A percentile compares a stretch with the other conserved stretches of the same genome.
These are phyloP conservation scores for Anoura caudifer DNA, from an alignment of 2,113 vertebrate genomes.

Conservation along the genomic window DNA sequence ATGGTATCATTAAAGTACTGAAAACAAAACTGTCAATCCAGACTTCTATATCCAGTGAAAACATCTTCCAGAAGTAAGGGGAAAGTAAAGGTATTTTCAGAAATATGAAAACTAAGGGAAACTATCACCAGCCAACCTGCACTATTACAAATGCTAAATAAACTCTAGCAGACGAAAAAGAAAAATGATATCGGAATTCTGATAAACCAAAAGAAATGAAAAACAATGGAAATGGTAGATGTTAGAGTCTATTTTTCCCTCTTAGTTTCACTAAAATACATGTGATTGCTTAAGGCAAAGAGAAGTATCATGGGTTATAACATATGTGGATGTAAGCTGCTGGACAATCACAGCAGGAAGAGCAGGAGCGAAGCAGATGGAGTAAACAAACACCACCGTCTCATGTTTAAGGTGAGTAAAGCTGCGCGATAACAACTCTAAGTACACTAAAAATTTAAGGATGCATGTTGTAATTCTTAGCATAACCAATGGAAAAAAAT, in stretches of 20 bases:
- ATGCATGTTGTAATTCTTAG: background rate
- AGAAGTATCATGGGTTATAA: background rate
- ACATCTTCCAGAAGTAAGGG: background rate
- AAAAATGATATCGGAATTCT: background rate
- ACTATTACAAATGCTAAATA: background rate
- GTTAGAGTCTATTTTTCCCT: background rate
- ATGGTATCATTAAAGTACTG: background rate
- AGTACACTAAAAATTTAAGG: background rate
- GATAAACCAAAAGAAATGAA: background rate
- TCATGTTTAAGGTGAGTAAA: background rate
- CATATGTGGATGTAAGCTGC: background rate
- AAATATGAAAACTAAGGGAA: background rate
- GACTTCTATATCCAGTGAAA: constrained; percentile 1
- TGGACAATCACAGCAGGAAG: background rate
- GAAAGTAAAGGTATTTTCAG: background rate
- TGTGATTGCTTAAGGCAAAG: background rate
- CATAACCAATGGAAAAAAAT: background rate
- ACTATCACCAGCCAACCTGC: background rate
- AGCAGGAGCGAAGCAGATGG: background rate
- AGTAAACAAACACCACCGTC: background rate
- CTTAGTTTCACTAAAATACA: background rate
- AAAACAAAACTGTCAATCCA: background rate
- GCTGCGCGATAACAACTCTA: background rate
- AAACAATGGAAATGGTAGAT: background rate
- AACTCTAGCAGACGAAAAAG: background rate